Evolutionary conservation across 2,888 invertebrate genomes (phyloP).

Genomic region (Lysandra coridon): DNA sequence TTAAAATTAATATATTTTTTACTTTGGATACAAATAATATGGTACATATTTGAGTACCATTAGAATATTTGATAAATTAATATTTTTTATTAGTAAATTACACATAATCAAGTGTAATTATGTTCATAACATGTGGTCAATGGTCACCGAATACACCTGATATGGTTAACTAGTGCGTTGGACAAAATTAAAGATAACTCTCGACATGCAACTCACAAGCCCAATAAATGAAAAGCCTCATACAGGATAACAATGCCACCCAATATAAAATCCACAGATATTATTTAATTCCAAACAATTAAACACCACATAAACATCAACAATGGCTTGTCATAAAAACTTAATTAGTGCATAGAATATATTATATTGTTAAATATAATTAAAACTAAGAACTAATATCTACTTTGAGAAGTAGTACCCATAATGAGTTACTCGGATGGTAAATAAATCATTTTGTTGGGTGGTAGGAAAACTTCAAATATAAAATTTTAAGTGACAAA

Average conservation of each 20-base stretch:
- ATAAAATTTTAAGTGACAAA: slow-evolving; percentile 34
- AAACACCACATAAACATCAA: slow-evolving; percentile 48
- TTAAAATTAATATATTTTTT: slow-evolving; percentile 1
- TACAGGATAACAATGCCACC: slow-evolving; percentile 37
- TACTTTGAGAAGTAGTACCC: slow-evolving; percentile 47
- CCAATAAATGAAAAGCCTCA: slow-evolving; percentile 54
- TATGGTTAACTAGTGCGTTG: background rate
- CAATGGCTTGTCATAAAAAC: slow-evolving; percentile 61
- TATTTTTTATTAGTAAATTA: background rate
- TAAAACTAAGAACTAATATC: slow-evolving; percentile 60
- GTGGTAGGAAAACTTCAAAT: slow-evolving; percentile 33
- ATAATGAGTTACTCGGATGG: slow-evolving; percentile 50
- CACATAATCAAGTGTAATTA: background rate
- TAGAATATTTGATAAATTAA: background rate
- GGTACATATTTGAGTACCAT: background rate
- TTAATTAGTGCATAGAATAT: slow-evolving; percentile 59
- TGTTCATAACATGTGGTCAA: background rate
- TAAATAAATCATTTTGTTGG: slow-evolving; percentile 22
- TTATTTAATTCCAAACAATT: slow-evolving; percentile 38
- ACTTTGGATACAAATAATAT: background rate
- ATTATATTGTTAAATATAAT: slow-evolving; percentile 58
- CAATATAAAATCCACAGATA: slow-evolving; percentile 46
- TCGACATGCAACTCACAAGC: background rate
- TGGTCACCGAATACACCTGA: background rate
- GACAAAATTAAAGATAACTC: background rate